Conservation (phyloP, 1,140 invertebrate species). For the Sycophila sp. region DNA sequence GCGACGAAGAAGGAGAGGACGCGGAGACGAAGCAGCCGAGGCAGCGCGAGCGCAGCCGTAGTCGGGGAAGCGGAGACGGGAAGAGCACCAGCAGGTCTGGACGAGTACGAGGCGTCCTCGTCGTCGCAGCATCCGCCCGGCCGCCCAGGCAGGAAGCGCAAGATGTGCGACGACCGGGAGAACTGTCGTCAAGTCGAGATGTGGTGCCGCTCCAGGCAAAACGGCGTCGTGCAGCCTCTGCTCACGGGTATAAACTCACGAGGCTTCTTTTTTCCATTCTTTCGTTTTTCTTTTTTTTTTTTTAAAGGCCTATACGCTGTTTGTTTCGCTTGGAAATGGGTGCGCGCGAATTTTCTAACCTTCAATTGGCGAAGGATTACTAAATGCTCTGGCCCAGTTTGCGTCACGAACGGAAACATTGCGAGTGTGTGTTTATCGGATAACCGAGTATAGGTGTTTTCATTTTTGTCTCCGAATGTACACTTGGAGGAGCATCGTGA, state of each 20-base stretch:
- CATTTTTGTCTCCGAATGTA: too few relatives aligned
- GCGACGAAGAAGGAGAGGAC: background rate
- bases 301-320: too few relatives aligned
- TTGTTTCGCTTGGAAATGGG: too few relatives aligned
- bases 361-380: too few relatives aligned
- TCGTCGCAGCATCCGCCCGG: too few relatives aligned
- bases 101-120: background rate
- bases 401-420: too few relatives aligned
- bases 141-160: conserved; percentile 31
- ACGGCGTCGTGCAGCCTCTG: conserved; percentile 83
- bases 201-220: conserved; percentile 71
- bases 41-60: background rate
- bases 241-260: conserved; percentile 84
- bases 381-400: too few relatives aligned
- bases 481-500: too few relatives aligned
- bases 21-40: background rate
- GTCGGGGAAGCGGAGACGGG: background rate
- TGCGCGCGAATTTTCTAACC: too few relatives aligned
- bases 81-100: background rate
- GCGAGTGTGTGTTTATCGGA: too few relatives aligned
- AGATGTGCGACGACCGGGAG: conserved; percentile 43
- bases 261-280: conserved; percentile 14
- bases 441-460: too few relatives aligned
- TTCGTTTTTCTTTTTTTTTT: conserved; percentile 1
- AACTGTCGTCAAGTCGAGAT: too few relatives aligned